Conservation (phyloP, 1,140 invertebrate species). For the Parasteatoda tepidariorum region DNA sequence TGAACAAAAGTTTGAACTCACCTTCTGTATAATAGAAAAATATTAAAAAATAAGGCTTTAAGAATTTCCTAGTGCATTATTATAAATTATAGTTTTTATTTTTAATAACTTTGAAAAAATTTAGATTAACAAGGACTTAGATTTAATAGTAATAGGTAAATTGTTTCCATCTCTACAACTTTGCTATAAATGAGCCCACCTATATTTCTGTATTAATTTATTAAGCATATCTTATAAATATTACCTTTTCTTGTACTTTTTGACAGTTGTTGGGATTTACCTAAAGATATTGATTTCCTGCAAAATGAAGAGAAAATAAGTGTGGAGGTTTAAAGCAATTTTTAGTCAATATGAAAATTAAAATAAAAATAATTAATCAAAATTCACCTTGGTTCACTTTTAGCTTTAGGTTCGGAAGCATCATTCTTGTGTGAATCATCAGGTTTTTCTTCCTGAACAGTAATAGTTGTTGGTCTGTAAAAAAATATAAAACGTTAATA, state of each 20-base stretch:
- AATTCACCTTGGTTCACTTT: not conserved
- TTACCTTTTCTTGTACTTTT: conserved; percentile 39
- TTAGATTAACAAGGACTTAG: too few species aligned
- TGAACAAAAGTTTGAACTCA: too few species aligned
- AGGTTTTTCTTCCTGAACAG: not conserved
- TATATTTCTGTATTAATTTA: too few species aligned
- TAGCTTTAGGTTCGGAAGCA: not conserved
- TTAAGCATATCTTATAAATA: too few species aligned
- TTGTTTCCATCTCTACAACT: too few species aligned
- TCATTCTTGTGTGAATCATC: conserved; percentile 7
- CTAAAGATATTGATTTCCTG: not conserved
- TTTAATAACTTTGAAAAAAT: too few species aligned
- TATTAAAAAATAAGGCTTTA: too few species aligned
- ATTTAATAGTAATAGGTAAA: too few species aligned
- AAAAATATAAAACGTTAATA: not conserved
- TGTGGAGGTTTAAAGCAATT: not conserved
- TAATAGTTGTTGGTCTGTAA: not conserved
- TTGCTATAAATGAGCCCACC: too few species aligned
- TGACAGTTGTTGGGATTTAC: conserved; percentile 9
- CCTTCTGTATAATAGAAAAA: too few species aligned
- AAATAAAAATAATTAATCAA: not conserved
- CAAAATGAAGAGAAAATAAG: not conserved
- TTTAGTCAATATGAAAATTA: not conserved
- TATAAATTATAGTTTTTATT: too few species aligned
- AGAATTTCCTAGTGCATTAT: too few species aligned